These are phyloP conservation scores for Carcinoscorpius rotundicauda DNA, from an alignment of 1,140 invertebrate genomes.

Conservation along the genomic window DNA sequence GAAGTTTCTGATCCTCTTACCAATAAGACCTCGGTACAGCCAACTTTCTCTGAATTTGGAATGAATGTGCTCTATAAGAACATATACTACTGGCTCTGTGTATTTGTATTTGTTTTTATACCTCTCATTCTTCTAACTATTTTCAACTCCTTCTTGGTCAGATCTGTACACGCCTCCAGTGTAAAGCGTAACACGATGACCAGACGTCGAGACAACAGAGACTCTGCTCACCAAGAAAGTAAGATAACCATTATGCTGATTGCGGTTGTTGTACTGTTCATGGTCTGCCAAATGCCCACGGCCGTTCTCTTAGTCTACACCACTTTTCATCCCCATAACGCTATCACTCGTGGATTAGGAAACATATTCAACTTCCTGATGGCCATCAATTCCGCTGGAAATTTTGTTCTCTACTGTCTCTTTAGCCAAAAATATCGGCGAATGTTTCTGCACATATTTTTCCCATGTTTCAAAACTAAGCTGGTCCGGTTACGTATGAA, in stretches of 20 bases:
- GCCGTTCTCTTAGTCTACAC: constrained; percentile 42
- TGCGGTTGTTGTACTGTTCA: constrained; percentile 56
- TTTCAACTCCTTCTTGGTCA: constrained; percentile 57
- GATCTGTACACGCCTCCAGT: constrained; percentile 47
- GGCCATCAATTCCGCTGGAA: constrained; percentile 52
- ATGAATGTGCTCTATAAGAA: constrained; percentile 43
- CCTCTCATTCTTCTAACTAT: constrained; percentile 52
- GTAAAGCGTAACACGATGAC: constrained; percentile 43
- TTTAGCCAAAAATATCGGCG: constrained; percentile 58
- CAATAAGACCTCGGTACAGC: constrained; percentile 11
- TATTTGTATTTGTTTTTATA: constrained; percentile 48
- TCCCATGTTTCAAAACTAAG: constrained; percentile 30
- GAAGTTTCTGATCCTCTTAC: constrained; percentile 24
- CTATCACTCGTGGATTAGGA: constrained; percentile 41
- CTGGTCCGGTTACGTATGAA: constrained; percentile 9
- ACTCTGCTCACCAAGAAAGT: constrained; percentile 45
- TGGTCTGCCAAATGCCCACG: constrained; percentile 56
- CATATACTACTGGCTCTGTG: constrained; percentile 52
- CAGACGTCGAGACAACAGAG: constrained; percentile 14
- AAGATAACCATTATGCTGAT: constrained; percentile 62
- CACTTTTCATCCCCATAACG: constrained; percentile 35
- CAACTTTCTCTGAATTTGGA: constrained; percentile 31
- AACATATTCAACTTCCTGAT: constrained; percentile 61
- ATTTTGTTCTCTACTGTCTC: constrained; percentile 64
- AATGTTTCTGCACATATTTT: constrained; percentile 52